These are phyloP conservation scores for Falco peregrinus DNA, from an alignment of 2,797 vertebrate genomes.

Conservation along the genomic window DNA sequence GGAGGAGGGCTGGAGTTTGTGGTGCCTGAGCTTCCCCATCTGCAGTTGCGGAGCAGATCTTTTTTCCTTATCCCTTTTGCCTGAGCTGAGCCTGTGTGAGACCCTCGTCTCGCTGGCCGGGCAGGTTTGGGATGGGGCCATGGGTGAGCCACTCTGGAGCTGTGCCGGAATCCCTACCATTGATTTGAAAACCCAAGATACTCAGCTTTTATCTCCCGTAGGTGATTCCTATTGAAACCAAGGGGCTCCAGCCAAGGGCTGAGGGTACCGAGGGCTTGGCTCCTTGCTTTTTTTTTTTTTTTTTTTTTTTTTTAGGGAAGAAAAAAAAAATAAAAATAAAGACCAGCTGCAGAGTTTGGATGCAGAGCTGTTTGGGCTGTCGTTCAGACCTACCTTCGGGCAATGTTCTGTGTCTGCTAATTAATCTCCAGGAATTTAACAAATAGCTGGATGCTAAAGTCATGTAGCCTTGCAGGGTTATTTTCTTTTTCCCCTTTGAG, in stretches of 20 bases:
- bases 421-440: conserved; percentile 71
- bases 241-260: background rate
- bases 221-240: background rate
- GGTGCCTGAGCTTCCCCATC: background rate
- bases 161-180: background rate
- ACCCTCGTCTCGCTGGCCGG: background rate
- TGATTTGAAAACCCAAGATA: background rate
- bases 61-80: background rate
- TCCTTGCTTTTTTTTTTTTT: background rate
- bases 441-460: conserved; percentile 71
- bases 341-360: conserved; percentile 38
- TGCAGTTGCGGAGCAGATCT: background rate
- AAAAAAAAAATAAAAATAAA: background rate
- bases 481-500: background rate
- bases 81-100: background rate
- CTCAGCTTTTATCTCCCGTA: background rate
- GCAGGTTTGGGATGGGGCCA: background rate
- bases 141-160: background rate
- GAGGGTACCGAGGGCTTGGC: background rate
- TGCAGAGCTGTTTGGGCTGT: background rate
- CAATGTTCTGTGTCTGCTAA: conserved; percentile 44
- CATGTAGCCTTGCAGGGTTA: conserved; percentile 22
- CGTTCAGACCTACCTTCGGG: conserved; percentile 41
- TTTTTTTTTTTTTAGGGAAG: background rate
- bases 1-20: background rate